Evolutionary conservation across 1,140 invertebrate genomes (phyloP).

Genomic region (Temnothorax longispinosus): DNA sequence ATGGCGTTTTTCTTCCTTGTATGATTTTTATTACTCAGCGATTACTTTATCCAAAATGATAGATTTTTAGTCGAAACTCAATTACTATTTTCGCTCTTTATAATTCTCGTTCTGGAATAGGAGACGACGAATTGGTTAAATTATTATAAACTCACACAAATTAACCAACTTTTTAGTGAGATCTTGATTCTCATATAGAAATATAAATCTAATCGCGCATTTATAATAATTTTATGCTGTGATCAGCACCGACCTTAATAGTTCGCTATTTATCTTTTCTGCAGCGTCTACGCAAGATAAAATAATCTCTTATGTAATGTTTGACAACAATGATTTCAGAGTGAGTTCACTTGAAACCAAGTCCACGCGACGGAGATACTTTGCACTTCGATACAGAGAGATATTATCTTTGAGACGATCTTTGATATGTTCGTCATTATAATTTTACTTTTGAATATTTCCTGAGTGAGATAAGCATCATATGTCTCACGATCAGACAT

Average conservation of each 20-base stretch:
- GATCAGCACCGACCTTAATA: not conserved
- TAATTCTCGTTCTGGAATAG: not conserved
- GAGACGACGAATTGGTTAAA: not conserved
- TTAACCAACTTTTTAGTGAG: not conserved
- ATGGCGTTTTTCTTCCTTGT: not conserved
- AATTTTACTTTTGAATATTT: slow-evolving; percentile 7
- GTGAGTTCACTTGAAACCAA: not conserved
- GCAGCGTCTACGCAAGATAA: not conserved
- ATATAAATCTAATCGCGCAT: not conserved
- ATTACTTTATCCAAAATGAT: not conserved
- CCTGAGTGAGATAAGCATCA: not conserved
- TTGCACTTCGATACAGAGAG: slow-evolving; percentile 14
- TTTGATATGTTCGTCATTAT: not conserved
- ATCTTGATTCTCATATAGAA: not conserved
- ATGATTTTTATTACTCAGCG: not conserved
- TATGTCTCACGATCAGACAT: not conserved
- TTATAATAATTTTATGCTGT: not conserved
- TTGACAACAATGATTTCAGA: not conserved
- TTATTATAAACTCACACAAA: not conserved
- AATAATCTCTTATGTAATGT: slow-evolving; percentile 19
- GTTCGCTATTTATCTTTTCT: not conserved
- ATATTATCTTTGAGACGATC: not conserved
- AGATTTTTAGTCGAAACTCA: not conserved
- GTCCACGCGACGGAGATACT: slow-evolving; percentile 4
- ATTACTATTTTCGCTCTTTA: not conserved